phyloP scores from a whole-genome alignment of 2,888 invertebrate genomes.

The Phania funesta region DNA sequence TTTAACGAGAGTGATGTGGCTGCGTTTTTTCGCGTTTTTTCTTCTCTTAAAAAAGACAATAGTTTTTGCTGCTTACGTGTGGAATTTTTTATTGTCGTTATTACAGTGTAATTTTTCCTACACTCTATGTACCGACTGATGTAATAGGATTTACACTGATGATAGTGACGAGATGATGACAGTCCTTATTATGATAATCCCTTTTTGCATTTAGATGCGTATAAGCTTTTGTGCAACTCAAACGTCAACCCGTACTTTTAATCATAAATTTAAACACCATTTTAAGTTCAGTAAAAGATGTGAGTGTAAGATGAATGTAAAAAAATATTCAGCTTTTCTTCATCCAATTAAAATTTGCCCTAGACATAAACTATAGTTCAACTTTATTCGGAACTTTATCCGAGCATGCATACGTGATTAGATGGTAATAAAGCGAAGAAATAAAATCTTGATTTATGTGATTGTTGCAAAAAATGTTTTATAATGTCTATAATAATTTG shows the following conservation, averaged over 20 bases:
- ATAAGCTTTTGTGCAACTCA: not conserved
- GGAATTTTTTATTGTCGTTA: not conserved
- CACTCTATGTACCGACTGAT: constrained; percentile 1
- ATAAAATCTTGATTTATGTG: no score
- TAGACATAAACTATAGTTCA: constrained; percentile 10
- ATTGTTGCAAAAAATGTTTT: no score
- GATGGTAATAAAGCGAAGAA: no score
- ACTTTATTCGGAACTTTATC: constrained; percentile 34
- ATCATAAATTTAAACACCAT: constrained; percentile 15
- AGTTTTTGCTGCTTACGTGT: constrained; percentile 13
- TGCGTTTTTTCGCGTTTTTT: constrained; percentile 15
- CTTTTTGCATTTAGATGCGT: constrained; percentile 24
- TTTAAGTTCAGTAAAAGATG: constrained; percentile 15
- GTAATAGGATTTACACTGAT: not conserved
- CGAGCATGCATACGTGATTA: no score
- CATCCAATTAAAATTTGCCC: constrained; percentile 40
- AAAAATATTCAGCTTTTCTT: not conserved
- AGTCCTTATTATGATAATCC: constrained; percentile 63
- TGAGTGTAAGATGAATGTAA: constrained; percentile 7
- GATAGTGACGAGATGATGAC: constrained; percentile 57
- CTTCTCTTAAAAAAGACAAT: not conserved
- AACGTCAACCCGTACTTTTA: not conserved
- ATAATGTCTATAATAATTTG: no score
- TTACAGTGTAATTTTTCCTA: constrained; percentile 17
- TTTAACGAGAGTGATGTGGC: constrained; percentile 22